Percentiles rank a stretch among this genome's conserved stretches.
Conservation (phyloP, 2,797 vertebrate species). For the Callimico goeldii region DNA sequence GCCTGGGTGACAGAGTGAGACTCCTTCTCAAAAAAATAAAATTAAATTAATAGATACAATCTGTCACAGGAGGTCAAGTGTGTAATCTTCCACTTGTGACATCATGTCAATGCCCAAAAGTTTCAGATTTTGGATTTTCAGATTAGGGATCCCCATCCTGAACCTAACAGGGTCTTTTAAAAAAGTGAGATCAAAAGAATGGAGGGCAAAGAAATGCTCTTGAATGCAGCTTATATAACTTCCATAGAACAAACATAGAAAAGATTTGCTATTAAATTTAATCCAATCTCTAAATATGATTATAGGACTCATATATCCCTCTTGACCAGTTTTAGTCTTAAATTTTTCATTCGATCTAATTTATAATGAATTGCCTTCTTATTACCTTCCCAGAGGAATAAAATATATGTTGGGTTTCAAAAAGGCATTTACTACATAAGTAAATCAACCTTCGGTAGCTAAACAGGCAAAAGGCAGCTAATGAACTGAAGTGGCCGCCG, state of each 20-base stretch:
- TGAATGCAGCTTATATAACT: neutral
- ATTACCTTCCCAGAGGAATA: slow-evolving; percentile 29
- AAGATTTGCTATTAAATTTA: slow-evolving; percentile 34
- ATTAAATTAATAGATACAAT: neutral
- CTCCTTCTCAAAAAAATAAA: neutral
- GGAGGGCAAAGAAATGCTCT: slow-evolving; percentile 12
- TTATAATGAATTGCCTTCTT: slow-evolving; percentile 50
- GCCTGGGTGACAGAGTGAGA: too few species aligned
- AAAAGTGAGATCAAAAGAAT: neutral
- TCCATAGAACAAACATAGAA: neutral
- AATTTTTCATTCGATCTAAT: slow-evolving; percentile 32
- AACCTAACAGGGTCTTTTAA: neutral
- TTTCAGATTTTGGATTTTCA: neutral
- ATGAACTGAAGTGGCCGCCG: neutral
- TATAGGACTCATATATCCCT: slow-evolving; percentile 1
- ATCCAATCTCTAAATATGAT: slow-evolving; percentile 29
- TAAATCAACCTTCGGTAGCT: neutral
- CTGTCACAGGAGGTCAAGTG: neutral
- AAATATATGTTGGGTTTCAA: slow-evolving; percentile 46
- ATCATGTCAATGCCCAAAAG: neutral
- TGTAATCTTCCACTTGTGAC: neutral
- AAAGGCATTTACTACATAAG: slow-evolving; percentile 37
- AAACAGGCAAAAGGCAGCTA: slow-evolving; percentile 21
- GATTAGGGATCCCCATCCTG: neutral
- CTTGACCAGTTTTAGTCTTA: neutral